These are phyloP conservation scores for Forpus xanthops DNA, from an alignment of 2,797 vertebrate genomes.

Conservation along the genomic window DNA sequence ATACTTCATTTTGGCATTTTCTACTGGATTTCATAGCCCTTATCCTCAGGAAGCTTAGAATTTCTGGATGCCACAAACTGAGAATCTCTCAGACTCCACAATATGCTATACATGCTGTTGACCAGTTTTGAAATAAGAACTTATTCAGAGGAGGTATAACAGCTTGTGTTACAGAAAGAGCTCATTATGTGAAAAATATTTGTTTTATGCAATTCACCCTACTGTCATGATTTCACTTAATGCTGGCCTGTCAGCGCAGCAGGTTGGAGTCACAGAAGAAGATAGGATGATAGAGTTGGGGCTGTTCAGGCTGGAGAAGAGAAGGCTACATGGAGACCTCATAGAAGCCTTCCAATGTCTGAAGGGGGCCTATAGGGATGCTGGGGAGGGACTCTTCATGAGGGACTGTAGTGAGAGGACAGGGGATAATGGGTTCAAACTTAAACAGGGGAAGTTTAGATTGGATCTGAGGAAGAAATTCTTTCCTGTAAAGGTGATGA, in stretches of 20 bases:
- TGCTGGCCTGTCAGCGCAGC: fast-evolving
- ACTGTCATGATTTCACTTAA: neutral
- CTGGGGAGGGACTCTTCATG: no score
- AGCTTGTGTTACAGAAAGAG: neutral
- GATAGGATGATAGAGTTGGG: no score
- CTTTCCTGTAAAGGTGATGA: no score
- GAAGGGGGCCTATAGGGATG: no score
- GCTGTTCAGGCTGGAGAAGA: no score
- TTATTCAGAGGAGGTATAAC: neutral
- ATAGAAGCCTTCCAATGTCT: no score
- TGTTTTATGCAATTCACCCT: neutral
- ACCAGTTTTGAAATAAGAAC: neutral
- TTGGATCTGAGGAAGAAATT: no score
- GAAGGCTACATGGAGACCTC: no score
- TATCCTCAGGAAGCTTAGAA: neutral
- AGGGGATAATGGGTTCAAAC: no score
- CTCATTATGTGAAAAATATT: neutral
- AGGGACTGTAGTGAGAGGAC: no score
- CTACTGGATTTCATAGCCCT: neutral
- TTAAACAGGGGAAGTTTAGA: no score
- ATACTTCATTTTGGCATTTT: neutral
- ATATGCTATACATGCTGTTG: neutral
- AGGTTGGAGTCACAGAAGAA: neutral
- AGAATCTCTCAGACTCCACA: neutral
- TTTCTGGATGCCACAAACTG: neutral